Base-by-base conservation (phyloP, 2,888 invertebrate genomes). In the Dasypolia templi region DNA sequence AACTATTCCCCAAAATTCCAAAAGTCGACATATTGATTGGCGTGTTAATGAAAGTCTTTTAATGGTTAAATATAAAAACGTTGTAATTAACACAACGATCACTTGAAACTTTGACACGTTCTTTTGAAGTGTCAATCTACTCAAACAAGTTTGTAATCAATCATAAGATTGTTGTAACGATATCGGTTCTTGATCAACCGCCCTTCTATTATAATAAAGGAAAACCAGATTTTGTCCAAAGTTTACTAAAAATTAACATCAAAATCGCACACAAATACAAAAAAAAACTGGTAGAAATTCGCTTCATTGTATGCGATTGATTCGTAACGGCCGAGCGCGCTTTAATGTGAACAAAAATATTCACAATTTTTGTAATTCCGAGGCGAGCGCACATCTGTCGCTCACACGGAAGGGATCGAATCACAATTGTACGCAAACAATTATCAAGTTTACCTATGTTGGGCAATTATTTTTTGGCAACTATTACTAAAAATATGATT, bases 111-210 rank as follows among this genome's bases (percentile, higher is more conserved):
- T 77, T 86, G 77, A 83, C 82, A 79, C 71, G 65, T 82, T 86
- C 84, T 86, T 93, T 91, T 90, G 89, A 92, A 85, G 89, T 90
- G 95, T 94, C 95, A 95, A 92, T 93, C 93, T 88, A 87, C 87
- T 85, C 90, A 95, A 96, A 96, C 96, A 88, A 95, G 96, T 95
- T 95, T 94, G 92, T 90, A 96, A 96, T 96, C 96, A 96, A 96
- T 96, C 95, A 96, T 88, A 94, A 95, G 95, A 95, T 95, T 95
- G 95, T 95, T 95, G 90, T 89, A 89, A 87, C 89, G 86, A 89
- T 92, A 93, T 93, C 92, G 94, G 92, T 93, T 92, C 93, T 93
- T 93, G 93, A 94, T 94, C 92, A 92, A 93, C 91, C 92, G 94
- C 94, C 94, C 93, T 92, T 94, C 89, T 89, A 87, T 89, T 93